These are phyloP conservation scores for Champsocephalus esox DNA, from an alignment of 2,797 vertebrate species.

Conservation along the genomic window DNA sequence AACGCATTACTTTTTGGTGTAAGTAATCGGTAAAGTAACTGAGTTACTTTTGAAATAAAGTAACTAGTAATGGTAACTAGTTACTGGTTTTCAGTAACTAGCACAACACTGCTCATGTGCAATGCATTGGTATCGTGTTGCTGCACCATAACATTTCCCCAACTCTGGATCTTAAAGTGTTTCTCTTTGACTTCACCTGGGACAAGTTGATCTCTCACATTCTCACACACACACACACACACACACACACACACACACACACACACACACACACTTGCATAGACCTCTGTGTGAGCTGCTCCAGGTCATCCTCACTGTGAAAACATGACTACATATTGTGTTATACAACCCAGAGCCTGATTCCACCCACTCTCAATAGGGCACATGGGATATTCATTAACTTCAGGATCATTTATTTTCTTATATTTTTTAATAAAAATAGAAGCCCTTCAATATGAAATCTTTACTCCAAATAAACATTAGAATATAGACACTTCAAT, in stretches of 20 bases:
- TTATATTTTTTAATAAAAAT: conserved; percentile 23
- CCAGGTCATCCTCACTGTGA: background rate
- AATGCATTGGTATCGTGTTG: too few relatives aligned
- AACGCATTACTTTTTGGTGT: too few relatives aligned
- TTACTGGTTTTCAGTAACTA: too few relatives aligned
- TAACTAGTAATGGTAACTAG: too few relatives aligned
- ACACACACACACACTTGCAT: background rate
- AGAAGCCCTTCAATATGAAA: conserved; percentile 21
- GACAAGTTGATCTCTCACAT: background rate
- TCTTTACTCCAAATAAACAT: conserved; percentile 32
- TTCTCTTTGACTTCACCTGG: background rate
- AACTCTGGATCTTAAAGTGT: too few relatives aligned
- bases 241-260: background rate
- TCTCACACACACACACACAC: background rate
- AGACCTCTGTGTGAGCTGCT: background rate
- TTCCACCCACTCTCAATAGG: background rate
- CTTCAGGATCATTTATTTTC: conserved; percentile 32
- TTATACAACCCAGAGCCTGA: conserved; percentile 20
- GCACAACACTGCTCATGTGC: too few relatives aligned
- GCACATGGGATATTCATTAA: background rate
- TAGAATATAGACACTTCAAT: conserved; percentile 3
- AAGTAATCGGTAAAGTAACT: too few relatives aligned
- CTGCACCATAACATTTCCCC: too few relatives aligned
- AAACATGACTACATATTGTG: background rate
- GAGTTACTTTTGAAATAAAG: too few relatives aligned